Base-by-base conservation (phyloP, 37 sponge, comb jelly and placozoan species). In the Cladorhizidae sp. region DNA sequence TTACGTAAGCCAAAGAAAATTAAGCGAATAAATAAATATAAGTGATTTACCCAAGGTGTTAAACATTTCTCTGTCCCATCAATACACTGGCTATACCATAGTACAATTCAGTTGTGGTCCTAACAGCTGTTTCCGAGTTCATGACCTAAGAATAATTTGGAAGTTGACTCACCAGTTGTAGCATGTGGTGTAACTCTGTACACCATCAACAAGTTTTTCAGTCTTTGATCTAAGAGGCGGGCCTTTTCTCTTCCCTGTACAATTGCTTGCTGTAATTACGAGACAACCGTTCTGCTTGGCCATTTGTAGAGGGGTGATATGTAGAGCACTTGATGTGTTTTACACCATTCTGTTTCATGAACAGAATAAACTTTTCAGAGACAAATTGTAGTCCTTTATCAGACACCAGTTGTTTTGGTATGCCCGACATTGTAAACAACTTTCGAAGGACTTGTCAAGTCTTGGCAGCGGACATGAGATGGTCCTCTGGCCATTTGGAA, bases 281-380 rank as follows among this genome's bases (percentile, higher is more conserved):
- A 20, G 76, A 62, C 22, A 84, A 77, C 35, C 85, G 40, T n/a
- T 84, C 85, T 1, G 77, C 85, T 59, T 65, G 59, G n/a, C 90
- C 90, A 77, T 89, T 89, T 3, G 81, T 73, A 14, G 85, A 31
- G 17, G 86, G 86, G 23, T 85, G 86, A 50, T 78, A 71, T 12
- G 49, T 5, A 45, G 32, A 63, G 64, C 49, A 45, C 9, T 20
- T 58, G 28, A 85, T 85, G 79, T 45, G 85, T 32, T 76, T 76
- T 58, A 84, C 50, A 20, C 70, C 72, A 56, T 84, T 84, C 33
- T 8, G 29, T 38, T 68, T 57, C 59, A 69, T 35, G 63, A 76
- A 77, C 57, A 68, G 45, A 12, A 1, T 40, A 56, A 84, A 84
- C 39, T 70, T 62, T 15, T 68, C 78, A 0, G 61, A 84, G 20